A percentile compares a stretch with the other conserved stretches of the same genome.
Conservation (phyloP, 2,797 vertebrate species). For the Karalla daura region DNA sequence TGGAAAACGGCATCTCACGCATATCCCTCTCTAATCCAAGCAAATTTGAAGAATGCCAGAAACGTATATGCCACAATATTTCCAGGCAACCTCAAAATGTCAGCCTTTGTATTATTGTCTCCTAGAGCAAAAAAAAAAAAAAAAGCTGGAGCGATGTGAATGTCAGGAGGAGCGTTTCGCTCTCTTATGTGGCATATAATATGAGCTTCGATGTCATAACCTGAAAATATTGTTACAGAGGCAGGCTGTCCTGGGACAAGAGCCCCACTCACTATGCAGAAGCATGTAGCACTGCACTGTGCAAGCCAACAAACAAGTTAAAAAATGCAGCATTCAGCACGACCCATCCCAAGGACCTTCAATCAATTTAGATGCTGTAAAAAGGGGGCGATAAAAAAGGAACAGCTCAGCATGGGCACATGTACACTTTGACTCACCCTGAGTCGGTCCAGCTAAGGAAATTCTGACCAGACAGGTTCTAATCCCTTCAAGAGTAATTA, state of each 20-base stretch:
- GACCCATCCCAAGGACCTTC: not conserved
- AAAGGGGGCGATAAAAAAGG: not conserved
- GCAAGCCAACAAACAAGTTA: slow-evolving; percentile 3
- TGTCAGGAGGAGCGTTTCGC: slow-evolving; percentile 11
- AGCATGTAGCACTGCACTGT: not conserved
- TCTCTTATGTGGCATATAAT: slow-evolving; percentile 1
- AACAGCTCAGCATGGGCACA: not conserved
- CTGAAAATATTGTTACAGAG: slow-evolving; percentile 11
- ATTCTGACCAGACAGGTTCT: slow-evolving; percentile 17
- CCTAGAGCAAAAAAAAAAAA: slow-evolving; percentile 1
- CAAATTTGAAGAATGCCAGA: slow-evolving; percentile 1
- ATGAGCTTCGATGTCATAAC: slow-evolving; percentile 27
- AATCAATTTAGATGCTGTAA: slow-evolving; percentile 17
- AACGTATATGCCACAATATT: not conserved
- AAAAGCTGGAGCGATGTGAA: not conserved
- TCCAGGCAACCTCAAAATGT: slow-evolving; percentile 21
- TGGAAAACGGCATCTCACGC: not conserved
- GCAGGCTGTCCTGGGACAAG: not conserved
- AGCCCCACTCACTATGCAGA: slow-evolving; percentile 4
- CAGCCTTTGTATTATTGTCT: not conserved
- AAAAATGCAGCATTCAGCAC: slow-evolving; percentile 17
- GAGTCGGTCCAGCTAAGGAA: slow-evolving; percentile 14
- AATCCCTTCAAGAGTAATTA: slow-evolving; percentile 8
- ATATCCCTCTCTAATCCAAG: not conserved
- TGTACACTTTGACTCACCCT: not conserved